Base-by-base conservation (phyloP, 2,113 vertebrate genomes). In the Psilopogon haemacephalus region DNA sequence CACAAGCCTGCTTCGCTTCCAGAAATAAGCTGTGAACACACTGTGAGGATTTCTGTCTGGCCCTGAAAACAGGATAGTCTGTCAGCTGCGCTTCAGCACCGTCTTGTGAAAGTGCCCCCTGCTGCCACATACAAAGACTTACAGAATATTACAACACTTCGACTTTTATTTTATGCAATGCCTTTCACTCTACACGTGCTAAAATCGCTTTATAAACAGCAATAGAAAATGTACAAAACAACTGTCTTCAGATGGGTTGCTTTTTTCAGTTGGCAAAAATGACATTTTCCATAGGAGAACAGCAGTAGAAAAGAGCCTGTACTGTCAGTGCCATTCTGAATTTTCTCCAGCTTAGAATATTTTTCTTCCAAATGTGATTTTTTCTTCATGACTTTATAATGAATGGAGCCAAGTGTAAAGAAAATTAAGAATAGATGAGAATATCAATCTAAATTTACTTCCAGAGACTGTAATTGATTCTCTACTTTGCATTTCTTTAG, bases 141-240 rank as follows among this genome's bases (percentile, higher is more conserved):
- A 70, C 93, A 95, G 35, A 73, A 33, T 62, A 56, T 84, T 84
- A 15, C 33, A 70, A 37, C 69, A 37, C 38, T 26, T 17, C 20
- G 62, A 64, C 52, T 76, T 82, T 78, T 8, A 30, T 71, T 85
- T 85, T 19, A 26, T 74, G 48, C 20, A 27, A 16, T 18, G 77
- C 63, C 79, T 95, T 92, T 95, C 86, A 80, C 32, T 48, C 59
- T 74, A 89, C 38, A 4, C 74, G 77, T 85, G 44, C 92, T 95
- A 78, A 50, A 91, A 88, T 80, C 76, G 84, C 77, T 95, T 95
- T 87, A 78, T 72, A 87, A 96, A 91, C 93, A 95, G 90, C 89
- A 93, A 54, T 35, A 88, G 89, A 77, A 95, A 95, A 90, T 40
- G 73, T 90, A 94, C 83, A 90, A 91, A 96, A 88, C 88, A 95